These are phyloP conservation scores for Corythoichthys intestinalis DNA, from an alignment of 2,113 vertebrate species.

Conservation along the genomic window DNA sequence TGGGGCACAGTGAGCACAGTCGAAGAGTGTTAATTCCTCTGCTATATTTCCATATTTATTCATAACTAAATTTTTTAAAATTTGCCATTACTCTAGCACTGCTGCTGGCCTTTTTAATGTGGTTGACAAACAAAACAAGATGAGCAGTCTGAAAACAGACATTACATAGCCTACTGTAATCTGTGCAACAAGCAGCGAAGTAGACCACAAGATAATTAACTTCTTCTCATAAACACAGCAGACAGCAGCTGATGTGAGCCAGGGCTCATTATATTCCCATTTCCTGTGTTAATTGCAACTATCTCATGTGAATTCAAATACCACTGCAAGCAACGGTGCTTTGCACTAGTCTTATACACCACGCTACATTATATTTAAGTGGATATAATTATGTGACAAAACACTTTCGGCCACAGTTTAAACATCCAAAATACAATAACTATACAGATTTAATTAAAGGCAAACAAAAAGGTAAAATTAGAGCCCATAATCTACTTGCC, in stretches of 20 bases:
- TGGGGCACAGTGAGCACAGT: not conserved
- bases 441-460: not conserved
- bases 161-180: constrained; percentile 5
- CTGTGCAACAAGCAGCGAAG: not conserved
- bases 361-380: not conserved
- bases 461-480: not conserved
- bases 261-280: constrained; percentile 41
- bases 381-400: not conserved
- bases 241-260: constrained; percentile 30
- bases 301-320: constrained; percentile 27
- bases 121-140: constrained; percentile 7
- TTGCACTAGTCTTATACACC: not conserved
- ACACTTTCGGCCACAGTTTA: not conserved
- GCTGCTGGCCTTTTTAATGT: not conserved
- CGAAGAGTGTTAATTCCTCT: not conserved
- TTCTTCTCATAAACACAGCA: constrained; percentile 32
- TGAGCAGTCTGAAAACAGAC: constrained; percentile 8
- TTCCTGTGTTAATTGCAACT: constrained; percentile 42
- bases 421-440: not conserved
- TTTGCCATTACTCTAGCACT: not conserved
- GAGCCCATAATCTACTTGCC: too few relatives aligned
- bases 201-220: constrained; percentile 35
- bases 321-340: not conserved
- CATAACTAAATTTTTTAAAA: not conserved
- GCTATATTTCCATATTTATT: not conserved